Base-by-base conservation (phyloP, 2,888 invertebrate species). In the Zygaena filipendulae region DNA sequence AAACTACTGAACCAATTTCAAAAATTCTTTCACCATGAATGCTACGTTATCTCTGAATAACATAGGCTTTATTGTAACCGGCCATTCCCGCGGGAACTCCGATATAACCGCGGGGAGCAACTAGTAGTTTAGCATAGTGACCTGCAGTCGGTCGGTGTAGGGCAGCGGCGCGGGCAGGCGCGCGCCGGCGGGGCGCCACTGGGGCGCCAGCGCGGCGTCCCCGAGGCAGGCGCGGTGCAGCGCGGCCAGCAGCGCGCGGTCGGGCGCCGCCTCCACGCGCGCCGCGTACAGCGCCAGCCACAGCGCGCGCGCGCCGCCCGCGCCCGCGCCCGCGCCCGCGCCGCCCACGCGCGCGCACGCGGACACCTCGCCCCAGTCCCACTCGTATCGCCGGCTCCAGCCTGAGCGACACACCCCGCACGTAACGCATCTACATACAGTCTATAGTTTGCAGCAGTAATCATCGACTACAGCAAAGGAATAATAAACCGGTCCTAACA, bases 281-380 rank as follows among this genome's bases (percentile, higher is more conserved):
- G 71, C 71, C 13, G 35, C 55, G 56, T 75, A 77, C 48, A 75
- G 53, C 36, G 64, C 56, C 9, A 40, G 45, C 33, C 47, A 36
- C 35, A 59, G 40, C 36, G 53, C 53, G 29, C 49, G 52, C 34
- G 41, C 49, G 30, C 38, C 40, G 27, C 34, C 35, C 23, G 30
- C 44, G 29, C 30, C 41, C 30, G 27, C 32, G 30, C 21, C 30
- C 42, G 3, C 27, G 28, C 27, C 27, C 36, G 38, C 28, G 19
- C 23, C 42, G 32, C 19, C 42, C 38, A 33, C 38, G 40, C 25
- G 43, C 47, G 29, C 52, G 50, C 8, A 44, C 38, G 12, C 55
- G 14, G 37, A 34, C 31, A 54, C 57, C 45, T 79, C 79, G 37
- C 77, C 70, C 80, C 79, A 79, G 42, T 70, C 75, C 71, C 79